Evolutionary conservation across 2,888 invertebrate species (phyloP).

Genomic region (Palloptera scutellata): DNA sequence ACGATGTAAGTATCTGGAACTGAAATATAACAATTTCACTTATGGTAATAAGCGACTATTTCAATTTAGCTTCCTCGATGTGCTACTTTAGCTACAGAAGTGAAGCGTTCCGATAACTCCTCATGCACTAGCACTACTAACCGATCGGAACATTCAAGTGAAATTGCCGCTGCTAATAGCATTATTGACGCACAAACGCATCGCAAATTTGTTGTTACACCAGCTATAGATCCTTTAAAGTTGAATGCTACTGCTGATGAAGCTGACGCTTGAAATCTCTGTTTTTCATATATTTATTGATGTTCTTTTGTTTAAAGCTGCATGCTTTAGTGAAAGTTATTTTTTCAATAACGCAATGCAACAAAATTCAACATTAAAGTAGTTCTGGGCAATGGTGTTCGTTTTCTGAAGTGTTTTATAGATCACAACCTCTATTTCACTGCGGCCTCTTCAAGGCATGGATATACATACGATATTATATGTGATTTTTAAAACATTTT

Average conservation of each 20-base stretch:
- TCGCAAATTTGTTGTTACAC: conserved; percentile 47
- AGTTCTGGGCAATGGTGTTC: conserved; percentile 23
- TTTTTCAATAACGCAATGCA: conserved; percentile 4
- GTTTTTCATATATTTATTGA: too few relatives aligned
- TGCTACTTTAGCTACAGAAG: conserved; percentile 45
- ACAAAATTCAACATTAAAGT: conserved; percentile 14
- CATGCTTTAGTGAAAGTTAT: background rate
- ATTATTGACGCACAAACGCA: conserved; percentile 31
- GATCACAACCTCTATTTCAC: too few relatives aligned
- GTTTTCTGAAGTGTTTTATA: too few relatives aligned
- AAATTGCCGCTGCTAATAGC: conserved; percentile 28
- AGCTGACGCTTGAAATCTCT: conserved; percentile 30
- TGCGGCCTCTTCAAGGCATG: too few relatives aligned
- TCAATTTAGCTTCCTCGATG: conserved; percentile 41
- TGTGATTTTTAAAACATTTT: too few relatives aligned
- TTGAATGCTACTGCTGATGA: conserved; percentile 22
- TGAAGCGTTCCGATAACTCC: conserved; percentile 13
- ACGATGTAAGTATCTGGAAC: conserved; percentile 36
- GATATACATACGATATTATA: too few relatives aligned
- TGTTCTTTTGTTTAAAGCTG: conserved; percentile 6
- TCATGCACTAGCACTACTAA: conserved; percentile 36
- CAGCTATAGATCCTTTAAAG: conserved; percentile 39
- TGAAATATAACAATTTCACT: background rate
- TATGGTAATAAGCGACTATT: background rate
- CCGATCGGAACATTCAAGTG: conserved; percentile 21